Conservation (phyloP, 2,113 vertebrate species). For the Grammomys surdaster region DNA sequence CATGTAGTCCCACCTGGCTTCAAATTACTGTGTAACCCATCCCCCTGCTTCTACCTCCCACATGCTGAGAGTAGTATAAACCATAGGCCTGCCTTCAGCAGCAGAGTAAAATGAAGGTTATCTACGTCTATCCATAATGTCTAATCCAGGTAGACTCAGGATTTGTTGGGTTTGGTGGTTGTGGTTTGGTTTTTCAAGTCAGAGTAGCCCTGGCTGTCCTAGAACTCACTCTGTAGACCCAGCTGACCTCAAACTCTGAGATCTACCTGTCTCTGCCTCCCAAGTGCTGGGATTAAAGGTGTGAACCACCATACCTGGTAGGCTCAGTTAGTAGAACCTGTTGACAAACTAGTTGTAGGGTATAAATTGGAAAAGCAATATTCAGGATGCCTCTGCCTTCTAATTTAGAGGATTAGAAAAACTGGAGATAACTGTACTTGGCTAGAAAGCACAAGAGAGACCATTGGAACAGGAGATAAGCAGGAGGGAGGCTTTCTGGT, state of each 20-base stretch:
- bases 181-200: background rate
- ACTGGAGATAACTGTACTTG: background rate
- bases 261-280: background rate
- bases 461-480: background rate
- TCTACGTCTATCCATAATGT: background rate
- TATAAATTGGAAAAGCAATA: slow-evolving; percentile 4
- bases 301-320: background rate
- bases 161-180: background rate
- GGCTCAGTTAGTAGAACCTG: background rate
- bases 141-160: background rate
- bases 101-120: background rate
- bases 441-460: slow-evolving; percentile 48
- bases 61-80: background rate
- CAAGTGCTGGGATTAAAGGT: background rate
- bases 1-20: background rate
- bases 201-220: background rate
- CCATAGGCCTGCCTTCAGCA: background rate
- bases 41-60: background rate
- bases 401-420: background rate
- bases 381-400: background rate
- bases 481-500: slow-evolving; percentile 28
- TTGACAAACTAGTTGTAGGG: background rate
- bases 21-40: background rate
- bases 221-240: background rate
- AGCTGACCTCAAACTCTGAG: background rate